Evolutionary conservation across 92 coral and sea anemone species (phyloP), one percentile per base, ranked within the genome.

Genomic region (Phenganax subtilis): DNA sequence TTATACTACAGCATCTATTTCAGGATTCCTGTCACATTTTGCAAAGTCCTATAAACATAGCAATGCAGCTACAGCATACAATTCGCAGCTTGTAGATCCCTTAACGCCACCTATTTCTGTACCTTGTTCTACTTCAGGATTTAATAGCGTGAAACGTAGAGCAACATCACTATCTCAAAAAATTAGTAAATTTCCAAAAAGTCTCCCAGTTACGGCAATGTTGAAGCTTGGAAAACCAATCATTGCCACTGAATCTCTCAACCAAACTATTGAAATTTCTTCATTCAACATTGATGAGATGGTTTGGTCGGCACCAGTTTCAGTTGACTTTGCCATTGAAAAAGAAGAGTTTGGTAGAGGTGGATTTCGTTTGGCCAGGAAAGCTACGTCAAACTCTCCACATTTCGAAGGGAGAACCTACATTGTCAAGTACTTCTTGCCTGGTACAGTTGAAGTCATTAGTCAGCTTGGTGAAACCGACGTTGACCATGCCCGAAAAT

Each of bases 251-350:
- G 65, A 37, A 37, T 59, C 65, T 72, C 71, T 12, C 20, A 82
- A 12, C 82, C 82, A 37, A 12, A 70, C 73, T 56, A 85, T 88
- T 57, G 69, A 66, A 15, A 85, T 88, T 31, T 73, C 67, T 52
- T 81, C 59, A 44, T 88, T 88, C 66, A 81, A 88, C 76, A 14
- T 88, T 12, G 81, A 88, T 17, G 84, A 67, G 76, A 76, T 88
- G 91, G 76, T 80, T 52, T 88, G 91, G 88, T 85, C 78, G 54
- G 75, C 80, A 6, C 65, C 65, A 59, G 65, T 59, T 59, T 12
- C 65, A 55, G 85, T 81, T 64, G 88, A 59, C 25, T 59, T 59
- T 59, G 65, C 88, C 51, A 37, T 76, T 6, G 85, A 79, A 59
- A 59, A 6, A 60, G 88, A 75, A 25, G 85, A 85, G 80, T 85